These are phyloP conservation scores for Lepidocyrtoides sp. DNA, from an alignment of 2,888 invertebrate species.

Conservation along the genomic window DNA sequence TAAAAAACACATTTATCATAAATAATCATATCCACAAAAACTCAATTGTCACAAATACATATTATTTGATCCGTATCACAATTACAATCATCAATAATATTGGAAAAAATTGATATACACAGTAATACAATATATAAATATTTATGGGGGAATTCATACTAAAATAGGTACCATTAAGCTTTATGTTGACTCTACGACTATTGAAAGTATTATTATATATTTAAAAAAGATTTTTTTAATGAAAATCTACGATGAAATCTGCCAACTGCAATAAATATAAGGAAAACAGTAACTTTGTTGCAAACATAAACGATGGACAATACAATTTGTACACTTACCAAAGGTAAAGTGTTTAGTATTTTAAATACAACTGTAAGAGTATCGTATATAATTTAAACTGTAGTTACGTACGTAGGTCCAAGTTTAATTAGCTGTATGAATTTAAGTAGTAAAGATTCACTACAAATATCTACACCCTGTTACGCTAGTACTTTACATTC, in stretches of 20 bases:
- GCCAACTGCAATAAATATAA: neutral
- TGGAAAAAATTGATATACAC: neutral
- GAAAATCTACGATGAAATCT: neutral
- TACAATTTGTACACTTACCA: no score
- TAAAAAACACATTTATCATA: conserved; percentile 24
- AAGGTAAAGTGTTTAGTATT: no score
- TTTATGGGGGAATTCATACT: neutral
- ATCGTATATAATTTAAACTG: neutral
- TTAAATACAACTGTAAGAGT: neutral
- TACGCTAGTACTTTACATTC: no score
- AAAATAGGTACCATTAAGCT: no score
- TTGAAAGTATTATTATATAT: no score
- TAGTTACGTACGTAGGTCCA: neutral
- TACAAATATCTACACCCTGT: no score
- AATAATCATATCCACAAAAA: conserved; percentile 66
- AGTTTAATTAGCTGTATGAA: neutral
- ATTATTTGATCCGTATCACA: conserved; percentile 77
- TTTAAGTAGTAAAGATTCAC: no score
- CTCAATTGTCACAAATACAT: conserved; percentile 73
- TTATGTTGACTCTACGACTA: no score
- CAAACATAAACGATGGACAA: conserved; percentile 19
- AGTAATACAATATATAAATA: neutral
- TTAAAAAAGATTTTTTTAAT: neutral
- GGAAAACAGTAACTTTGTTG: neutral
- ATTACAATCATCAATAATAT: neutral